These are phyloP conservation scores for Lagopus leucura DNA, from an alignment of 2,113 vertebrate species.

Conservation along the genomic window DNA sequence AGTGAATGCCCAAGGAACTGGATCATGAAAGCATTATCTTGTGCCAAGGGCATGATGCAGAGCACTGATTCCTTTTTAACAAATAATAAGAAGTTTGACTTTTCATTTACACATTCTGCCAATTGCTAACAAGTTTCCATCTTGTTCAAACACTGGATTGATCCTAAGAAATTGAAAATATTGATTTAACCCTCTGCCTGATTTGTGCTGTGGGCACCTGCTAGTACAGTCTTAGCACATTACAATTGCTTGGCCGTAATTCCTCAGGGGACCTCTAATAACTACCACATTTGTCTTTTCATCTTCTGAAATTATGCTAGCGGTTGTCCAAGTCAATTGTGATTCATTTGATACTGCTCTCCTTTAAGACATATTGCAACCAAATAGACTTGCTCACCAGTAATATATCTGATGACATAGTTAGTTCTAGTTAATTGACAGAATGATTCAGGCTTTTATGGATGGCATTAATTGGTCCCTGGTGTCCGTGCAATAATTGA, in stretches of 20 bases:
- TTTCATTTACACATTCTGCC: slow-evolving; percentile 95
- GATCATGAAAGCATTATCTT: slow-evolving; percentile 82
- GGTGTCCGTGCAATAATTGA: slow-evolving; percentile 88
- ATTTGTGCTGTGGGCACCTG: slow-evolving; percentile 90
- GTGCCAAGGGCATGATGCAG: slow-evolving; percentile 83
- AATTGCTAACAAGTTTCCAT: slow-evolving; percentile 93
- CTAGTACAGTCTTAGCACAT: slow-evolving; percentile 92
- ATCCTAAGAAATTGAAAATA: slow-evolving; percentile 99
- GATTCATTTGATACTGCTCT: slow-evolving; percentile 88
- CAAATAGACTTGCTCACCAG: slow-evolving; percentile 90
- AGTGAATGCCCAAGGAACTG: slow-evolving; percentile 78
- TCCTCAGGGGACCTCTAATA: slow-evolving; percentile 96
- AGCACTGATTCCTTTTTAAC: slow-evolving; percentile 84
- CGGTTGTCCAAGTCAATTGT: slow-evolving; percentile 90
- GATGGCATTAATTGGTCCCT: slow-evolving; percentile 96
- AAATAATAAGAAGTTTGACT: slow-evolving; percentile 93
- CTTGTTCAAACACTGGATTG: slow-evolving; percentile 95
- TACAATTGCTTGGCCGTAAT: slow-evolving; percentile 88
- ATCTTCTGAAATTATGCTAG: slow-evolving; percentile 95
- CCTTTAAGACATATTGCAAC: slow-evolving; percentile 90
- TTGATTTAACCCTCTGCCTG: slow-evolving; percentile 97
- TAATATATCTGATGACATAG: slow-evolving; percentile 98
- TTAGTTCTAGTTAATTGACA: slow-evolving; percentile 97
- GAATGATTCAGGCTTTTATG: slow-evolving; percentile 94
- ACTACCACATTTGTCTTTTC: slow-evolving; percentile 89